Percentiles rank a stretch among this genome's conserved stretches.
phyloP scores from a whole-genome alignment of 1,140 invertebrate species.

The Papilio glaucus region DNA sequence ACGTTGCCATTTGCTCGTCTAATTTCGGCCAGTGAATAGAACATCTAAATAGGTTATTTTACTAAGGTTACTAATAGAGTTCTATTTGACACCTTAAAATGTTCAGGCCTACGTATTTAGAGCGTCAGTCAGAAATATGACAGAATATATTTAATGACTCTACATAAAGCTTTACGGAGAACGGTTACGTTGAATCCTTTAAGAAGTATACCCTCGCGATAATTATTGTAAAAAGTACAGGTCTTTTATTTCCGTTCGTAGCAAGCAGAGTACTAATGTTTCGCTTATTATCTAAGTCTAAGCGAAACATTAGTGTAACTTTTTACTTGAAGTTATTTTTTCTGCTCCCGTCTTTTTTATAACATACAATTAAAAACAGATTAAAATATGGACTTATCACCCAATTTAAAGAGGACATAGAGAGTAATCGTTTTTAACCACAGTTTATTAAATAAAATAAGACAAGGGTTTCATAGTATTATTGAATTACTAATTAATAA shows the following conservation, averaged over 20 bases:
- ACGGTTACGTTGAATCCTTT: neutral
- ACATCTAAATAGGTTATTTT: neutral
- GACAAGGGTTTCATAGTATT: too few relatives aligned
- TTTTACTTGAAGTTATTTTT: neutral
- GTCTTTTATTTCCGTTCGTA: neutral
- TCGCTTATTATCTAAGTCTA: constrained; percentile 12
- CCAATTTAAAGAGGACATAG: too few relatives aligned
- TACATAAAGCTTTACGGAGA: neutral
- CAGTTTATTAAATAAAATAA: too few relatives aligned
- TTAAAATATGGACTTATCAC: too few relatives aligned
- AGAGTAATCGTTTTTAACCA: too few relatives aligned
- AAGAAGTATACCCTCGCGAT: neutral
- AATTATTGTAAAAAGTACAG: constrained; percentile 1
- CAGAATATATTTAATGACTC: neutral
- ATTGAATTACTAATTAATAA: too few relatives aligned
- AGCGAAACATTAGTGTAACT: neutral
- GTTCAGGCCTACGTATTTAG: too few relatives aligned
- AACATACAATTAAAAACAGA: too few relatives aligned
- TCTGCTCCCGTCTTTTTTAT: neutral
- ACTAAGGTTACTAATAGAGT: neutral
- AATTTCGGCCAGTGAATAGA: neutral
- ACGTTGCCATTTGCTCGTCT: neutral
- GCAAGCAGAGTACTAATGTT: neutral
- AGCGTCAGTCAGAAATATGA: too few relatives aligned
- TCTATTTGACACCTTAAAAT: neutral